Percentiles rank a stretch among this genome's conserved stretches.
Evolutionary conservation across 2,888 invertebrate genomes (phyloP).

Genomic region (Habrosyne pyritoides): DNA sequence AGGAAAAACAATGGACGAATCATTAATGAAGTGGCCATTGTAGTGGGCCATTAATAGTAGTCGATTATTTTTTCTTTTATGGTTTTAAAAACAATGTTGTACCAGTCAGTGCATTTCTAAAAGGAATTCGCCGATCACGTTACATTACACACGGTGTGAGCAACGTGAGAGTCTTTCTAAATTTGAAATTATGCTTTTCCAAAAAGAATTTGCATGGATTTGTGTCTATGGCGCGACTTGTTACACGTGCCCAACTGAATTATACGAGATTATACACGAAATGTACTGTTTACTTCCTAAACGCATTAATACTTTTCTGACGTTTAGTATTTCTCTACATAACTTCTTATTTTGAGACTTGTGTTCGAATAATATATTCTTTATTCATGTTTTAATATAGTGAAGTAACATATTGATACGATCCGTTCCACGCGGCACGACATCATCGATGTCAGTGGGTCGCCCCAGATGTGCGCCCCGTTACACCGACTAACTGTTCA

Average conservation of each 20-base stretch:
- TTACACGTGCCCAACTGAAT: conserved; percentile 40
- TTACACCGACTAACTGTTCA: conserved; percentile 76
- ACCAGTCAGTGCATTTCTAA: conserved; percentile 46
- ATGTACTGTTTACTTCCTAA: conserved; percentile 48
- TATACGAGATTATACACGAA: conserved; percentile 49
- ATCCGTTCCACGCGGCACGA: conserved; percentile 46
- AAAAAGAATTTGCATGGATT: conserved; percentile 45
- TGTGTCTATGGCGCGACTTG: conserved; percentile 31
- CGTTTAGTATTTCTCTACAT: conserved; percentile 34
- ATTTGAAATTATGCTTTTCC: conserved; percentile 52
- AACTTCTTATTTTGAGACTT: not conserved
- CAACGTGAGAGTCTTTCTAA: conserved; percentile 61
- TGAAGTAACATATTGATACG: conserved; percentile 41
- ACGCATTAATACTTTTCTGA: conserved; percentile 36
- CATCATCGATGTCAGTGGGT: conserved; percentile 77
- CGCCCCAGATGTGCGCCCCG: conserved; percentile 72
- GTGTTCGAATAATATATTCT: conserved; percentile 15
- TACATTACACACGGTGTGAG: conserved; percentile 49
- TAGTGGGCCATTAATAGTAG: conserved; percentile 43
- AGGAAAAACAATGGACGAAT: conserved; percentile 73
- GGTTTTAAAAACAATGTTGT: conserved; percentile 50
- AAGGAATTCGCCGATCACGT: conserved; percentile 60
- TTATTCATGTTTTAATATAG: conserved; percentile 17
- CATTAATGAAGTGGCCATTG: conserved; percentile 67
- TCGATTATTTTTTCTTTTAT: conserved; percentile 55